These are phyloP conservation scores for Pelosia muscerda DNA, from an alignment of 2,888 invertebrate species.

Conservation along the genomic window DNA sequence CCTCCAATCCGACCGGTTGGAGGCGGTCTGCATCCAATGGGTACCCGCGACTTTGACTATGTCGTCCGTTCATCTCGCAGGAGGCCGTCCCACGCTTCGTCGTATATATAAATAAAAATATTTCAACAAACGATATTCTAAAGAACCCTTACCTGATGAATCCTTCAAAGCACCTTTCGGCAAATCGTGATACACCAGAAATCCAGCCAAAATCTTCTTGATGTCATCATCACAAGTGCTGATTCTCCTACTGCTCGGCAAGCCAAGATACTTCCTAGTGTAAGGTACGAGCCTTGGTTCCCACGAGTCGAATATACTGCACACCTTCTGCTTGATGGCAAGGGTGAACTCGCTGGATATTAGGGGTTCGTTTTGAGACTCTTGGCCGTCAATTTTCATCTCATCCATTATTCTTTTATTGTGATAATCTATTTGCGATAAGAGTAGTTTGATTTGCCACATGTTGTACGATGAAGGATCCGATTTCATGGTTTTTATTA, in stretches of 20 bases:
- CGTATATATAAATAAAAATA: no score
- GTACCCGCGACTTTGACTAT: no score
- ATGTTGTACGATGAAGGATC: slow-evolving; percentile 87
- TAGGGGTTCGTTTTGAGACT: slow-evolving; percentile 73
- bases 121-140: no score
- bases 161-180: slow-evolving; percentile 73
- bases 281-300: slow-evolving; percentile 78
- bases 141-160: slow-evolving; percentile 41
- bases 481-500: slow-evolving; percentile 83
- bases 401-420: slow-evolving; percentile 58
- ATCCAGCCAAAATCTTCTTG: slow-evolving; percentile 82
- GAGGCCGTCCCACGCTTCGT: no score
- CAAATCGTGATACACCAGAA: slow-evolving; percentile 87
- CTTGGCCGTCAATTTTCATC: slow-evolving; percentile 72
- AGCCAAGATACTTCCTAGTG: slow-evolving; percentile 83
- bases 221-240: slow-evolving; percentile 64
- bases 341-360: slow-evolving; percentile 88
- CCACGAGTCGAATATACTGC: slow-evolving; percentile 85
- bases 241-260: slow-evolving; percentile 68
- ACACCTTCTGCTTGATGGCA: slow-evolving; percentile 87
- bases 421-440: slow-evolving; percentile 84
- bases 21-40: no score
- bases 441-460: slow-evolving; percentile 92
- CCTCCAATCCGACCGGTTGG: no score
- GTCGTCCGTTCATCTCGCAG: no score